Conservation (phyloP, 2,113 vertebrate species). For the Tor tambroides region DNA sequence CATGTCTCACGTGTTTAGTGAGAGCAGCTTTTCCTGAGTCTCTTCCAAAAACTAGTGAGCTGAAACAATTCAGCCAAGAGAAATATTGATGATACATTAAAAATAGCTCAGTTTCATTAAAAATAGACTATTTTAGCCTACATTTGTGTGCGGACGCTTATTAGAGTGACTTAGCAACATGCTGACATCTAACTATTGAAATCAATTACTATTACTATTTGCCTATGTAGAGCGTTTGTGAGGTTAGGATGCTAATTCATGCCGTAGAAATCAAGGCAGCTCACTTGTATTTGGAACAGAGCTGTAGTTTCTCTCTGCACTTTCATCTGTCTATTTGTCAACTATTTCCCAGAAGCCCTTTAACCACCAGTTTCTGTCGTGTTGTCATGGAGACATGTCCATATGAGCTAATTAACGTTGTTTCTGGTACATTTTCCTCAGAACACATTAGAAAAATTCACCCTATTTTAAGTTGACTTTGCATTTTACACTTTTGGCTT, state of each 20-base stretch:
- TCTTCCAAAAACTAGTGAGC: conserved; percentile 10
- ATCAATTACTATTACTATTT: not conserved
- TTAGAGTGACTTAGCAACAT: not conserved
- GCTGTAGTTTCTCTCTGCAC: not conserved
- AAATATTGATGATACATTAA: not conserved
- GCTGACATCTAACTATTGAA: not conserved
- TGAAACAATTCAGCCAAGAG: not conserved
- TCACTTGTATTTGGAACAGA: conserved; percentile 1
- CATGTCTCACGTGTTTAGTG: not conserved
- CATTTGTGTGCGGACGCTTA: not conserved
- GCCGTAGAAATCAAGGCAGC: not conserved
- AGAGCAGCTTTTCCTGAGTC: not conserved
- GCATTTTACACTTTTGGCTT: not conserved
- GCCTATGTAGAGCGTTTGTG: not conserved
- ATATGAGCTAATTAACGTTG: not conserved
- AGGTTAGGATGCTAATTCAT: not conserved
- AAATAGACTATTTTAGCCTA: not conserved
- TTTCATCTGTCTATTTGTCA: not conserved
- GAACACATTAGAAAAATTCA: not conserved
- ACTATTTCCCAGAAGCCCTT: conserved; percentile 1
- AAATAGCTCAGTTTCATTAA: not conserved
- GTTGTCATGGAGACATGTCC: conserved; percentile 33
- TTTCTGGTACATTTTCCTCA: conserved; percentile 5
- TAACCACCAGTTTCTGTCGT: not conserved
- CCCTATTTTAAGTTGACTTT: not conserved